Evolutionary conservation across 2,113 vertebrate genomes (phyloP).

Genomic region (Channa argus): DNA sequence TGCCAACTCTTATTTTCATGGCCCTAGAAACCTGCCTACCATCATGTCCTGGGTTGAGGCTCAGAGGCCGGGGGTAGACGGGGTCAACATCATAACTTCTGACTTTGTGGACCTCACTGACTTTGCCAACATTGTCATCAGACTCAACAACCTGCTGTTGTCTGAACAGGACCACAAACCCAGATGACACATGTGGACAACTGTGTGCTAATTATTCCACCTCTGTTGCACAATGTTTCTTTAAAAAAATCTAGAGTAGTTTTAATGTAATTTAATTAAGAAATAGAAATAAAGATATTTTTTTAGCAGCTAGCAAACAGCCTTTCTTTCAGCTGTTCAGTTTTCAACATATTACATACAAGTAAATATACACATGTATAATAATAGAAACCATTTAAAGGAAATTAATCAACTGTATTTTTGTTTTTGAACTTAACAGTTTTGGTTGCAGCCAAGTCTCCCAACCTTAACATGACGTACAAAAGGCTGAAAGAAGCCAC

Average conservation of each 20-base stretch:
- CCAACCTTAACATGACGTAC: constrained; percentile 1
- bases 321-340: background rate
- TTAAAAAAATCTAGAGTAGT: background rate
- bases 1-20: constrained; percentile 2
- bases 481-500: constrained; percentile 23
- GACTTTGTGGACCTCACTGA: constrained; percentile 98
- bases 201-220: background rate
- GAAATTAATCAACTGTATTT: constrained; percentile 3
- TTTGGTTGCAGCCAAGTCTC: background rate
- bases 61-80: constrained; percentile 92
- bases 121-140: constrained; percentile 95
- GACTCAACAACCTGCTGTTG: constrained; percentile 89
- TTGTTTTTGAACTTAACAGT: background rate
- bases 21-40: constrained; percentile 90
- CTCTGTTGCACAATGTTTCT: too few species aligned
- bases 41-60: constrained; percentile 95
- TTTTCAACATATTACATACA: background rate
- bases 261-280: background rate
- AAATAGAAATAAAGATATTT: background rate
- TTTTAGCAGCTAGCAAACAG: background rate
- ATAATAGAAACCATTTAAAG: too few species aligned
- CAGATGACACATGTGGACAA: constrained; percentile 56
- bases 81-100: constrained; percentile 98
- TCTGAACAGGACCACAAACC: constrained; percentile 53
- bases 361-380: too few species aligned